phyloP scores from a whole-genome alignment of 23 tunicate species.

The Ascidia mentula region DNA sequence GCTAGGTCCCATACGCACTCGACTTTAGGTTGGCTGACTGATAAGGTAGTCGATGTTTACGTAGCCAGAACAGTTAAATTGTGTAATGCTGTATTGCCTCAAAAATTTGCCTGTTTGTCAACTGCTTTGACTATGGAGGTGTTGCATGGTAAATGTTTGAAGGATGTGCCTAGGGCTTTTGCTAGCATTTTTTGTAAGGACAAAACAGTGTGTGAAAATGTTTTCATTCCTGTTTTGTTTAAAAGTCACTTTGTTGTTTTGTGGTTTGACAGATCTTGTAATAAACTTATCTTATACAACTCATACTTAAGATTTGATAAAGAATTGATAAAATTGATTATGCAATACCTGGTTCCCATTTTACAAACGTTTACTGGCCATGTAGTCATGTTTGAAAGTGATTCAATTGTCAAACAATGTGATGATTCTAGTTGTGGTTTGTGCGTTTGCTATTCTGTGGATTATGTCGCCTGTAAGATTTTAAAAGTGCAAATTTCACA shows the following conservation, averaged over 20 bases:
- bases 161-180: not conserved
- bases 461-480: not conserved
- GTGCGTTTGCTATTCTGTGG: not conserved
- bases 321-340: not conserved
- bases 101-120: not conserved
- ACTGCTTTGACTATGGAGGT: not conserved
- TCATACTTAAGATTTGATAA: not conserved
- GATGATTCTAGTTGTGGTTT: conserved; percentile 3
- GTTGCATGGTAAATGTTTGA: not conserved
- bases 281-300: not conserved
- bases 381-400: not conserved
- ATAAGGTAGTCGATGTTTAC: not conserved
- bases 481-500: not conserved
- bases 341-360: not conserved
- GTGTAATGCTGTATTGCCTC: not conserved
- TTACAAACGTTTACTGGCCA: no score
- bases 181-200: not conserved
- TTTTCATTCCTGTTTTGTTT: not conserved
- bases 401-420: not conserved
- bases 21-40: not conserved
- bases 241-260: not conserved
- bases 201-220: not conserved
- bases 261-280: not conserved
- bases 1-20: not conserved
- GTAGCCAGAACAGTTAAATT: not conserved